phyloP scores from a whole-genome alignment of 2,797 vertebrate species.

The Champsocephalus gunnari region DNA sequence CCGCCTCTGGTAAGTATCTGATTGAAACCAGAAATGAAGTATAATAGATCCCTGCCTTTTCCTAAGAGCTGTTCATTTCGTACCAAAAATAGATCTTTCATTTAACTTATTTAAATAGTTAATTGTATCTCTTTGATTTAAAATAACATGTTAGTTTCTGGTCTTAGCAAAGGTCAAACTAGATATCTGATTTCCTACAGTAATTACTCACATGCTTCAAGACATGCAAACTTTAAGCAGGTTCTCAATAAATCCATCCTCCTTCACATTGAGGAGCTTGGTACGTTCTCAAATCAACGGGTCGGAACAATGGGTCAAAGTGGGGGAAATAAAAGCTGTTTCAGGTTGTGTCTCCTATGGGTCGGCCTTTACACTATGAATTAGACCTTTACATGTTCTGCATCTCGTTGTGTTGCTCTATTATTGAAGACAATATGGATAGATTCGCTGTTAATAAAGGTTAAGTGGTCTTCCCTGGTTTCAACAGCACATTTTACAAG shows the following conservation, averaged over 20 bases:
- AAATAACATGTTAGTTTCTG: not conserved
- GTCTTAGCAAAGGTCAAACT: constrained; percentile 29
- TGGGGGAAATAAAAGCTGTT: not conserved
- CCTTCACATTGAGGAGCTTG: constrained; percentile 32
- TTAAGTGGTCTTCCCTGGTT: constrained; percentile 39
- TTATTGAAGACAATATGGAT: constrained; percentile 34
- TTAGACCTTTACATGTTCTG: constrained; percentile 52
- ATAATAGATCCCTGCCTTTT: not conserved
- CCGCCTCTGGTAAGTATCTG: not conserved
- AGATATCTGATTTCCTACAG: constrained; percentile 26
- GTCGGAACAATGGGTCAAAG: constrained; percentile 14
- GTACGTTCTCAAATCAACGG: constrained; percentile 22
- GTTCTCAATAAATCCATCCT: constrained; percentile 34
- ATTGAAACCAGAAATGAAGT: not conserved
- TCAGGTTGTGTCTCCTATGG: constrained; percentile 33
- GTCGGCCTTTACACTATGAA: constrained; percentile 48
- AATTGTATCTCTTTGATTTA: not conserved
- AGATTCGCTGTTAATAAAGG: constrained; percentile 54
- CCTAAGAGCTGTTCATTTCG: not conserved
- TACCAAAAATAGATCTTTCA: not conserved
- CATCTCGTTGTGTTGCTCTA: constrained; percentile 20
- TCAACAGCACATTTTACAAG: not conserved
- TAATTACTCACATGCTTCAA: constrained; percentile 32
- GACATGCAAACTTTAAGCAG: constrained; percentile 26
- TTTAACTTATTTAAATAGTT: not conserved